These are phyloP conservation scores for Rhinoraja longicauda DNA, from an alignment of 2,797 vertebrate genomes.

Conservation along the genomic window DNA sequence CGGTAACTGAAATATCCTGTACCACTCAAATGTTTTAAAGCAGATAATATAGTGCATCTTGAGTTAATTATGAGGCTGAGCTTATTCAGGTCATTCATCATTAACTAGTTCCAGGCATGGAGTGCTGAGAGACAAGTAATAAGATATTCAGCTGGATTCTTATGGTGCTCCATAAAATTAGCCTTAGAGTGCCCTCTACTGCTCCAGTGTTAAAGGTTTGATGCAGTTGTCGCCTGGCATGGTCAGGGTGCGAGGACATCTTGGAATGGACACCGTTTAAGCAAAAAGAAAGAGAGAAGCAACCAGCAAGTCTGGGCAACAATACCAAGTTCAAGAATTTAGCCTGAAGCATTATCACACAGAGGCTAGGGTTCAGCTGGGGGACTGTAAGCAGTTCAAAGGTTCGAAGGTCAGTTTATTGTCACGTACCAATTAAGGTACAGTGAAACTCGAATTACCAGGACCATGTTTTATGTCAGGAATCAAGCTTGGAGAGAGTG, in stretches of 20 bases:
- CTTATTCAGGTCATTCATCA: not conserved
- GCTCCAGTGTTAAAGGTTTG: not conserved
- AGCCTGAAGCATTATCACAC: not conserved
- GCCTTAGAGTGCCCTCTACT: constrained; percentile 15
- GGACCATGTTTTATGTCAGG: not conserved
- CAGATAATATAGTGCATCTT: not conserved
- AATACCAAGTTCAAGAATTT: no score
- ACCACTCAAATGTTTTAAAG: not conserved
- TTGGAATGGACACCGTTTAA: not conserved
- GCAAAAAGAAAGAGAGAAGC: not conserved
- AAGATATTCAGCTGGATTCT: not conserved
- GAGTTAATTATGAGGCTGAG: not conserved
- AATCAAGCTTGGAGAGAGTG: not conserved
- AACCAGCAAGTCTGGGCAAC: not conserved
- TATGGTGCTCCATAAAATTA: not conserved
- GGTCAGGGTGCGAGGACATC: no score
- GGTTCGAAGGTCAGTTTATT: no score
- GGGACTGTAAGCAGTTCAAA: not conserved
- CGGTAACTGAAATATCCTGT: not conserved
- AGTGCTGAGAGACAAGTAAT: not conserved
- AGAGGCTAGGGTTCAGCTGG: not conserved
- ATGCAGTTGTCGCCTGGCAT: not conserved
- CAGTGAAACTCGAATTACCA: no score
- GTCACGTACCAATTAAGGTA: no score
- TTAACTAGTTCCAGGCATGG: not conserved